Conservation (phyloP, 2,113 vertebrate species). For the Camelus dromedarius region DNA sequence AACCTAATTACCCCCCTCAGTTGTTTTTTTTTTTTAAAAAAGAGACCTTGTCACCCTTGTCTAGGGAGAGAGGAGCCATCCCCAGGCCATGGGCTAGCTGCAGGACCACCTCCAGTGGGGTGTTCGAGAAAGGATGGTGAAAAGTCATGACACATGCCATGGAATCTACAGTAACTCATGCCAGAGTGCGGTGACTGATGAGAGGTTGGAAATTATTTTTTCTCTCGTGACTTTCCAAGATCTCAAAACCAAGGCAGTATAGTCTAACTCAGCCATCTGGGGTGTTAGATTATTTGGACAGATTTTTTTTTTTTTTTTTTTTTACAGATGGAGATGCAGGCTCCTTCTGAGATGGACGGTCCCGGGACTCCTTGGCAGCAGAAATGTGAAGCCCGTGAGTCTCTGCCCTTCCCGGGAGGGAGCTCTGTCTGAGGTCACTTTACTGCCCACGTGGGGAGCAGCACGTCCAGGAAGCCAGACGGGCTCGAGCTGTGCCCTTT, state of each 20-base stretch:
- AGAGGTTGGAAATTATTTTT: neutral
- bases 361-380: neutral
- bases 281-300: neutral
- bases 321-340: neutral
- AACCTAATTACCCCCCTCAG: no score
- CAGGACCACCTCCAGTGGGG: no score
- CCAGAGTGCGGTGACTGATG: neutral
- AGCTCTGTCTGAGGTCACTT: neutral
- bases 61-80: neutral
- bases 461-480: neutral
- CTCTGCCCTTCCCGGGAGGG: neutral
- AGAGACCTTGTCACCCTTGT: neutral
- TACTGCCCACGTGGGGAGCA: neutral
- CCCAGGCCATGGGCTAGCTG: neutral
- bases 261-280: neutral
- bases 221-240: neutral
- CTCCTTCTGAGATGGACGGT: neutral
- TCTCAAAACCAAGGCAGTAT: conserved; percentile 12
- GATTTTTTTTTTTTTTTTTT: neutral
- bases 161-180: neutral
- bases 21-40: neutral
- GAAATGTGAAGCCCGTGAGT: neutral
- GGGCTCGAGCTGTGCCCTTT: neutral
- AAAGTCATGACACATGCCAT: neutral
- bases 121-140: neutral